Evolutionary conservation across 2,888 invertebrate species (phyloP).

Genomic region (Dusona sp.): DNA sequence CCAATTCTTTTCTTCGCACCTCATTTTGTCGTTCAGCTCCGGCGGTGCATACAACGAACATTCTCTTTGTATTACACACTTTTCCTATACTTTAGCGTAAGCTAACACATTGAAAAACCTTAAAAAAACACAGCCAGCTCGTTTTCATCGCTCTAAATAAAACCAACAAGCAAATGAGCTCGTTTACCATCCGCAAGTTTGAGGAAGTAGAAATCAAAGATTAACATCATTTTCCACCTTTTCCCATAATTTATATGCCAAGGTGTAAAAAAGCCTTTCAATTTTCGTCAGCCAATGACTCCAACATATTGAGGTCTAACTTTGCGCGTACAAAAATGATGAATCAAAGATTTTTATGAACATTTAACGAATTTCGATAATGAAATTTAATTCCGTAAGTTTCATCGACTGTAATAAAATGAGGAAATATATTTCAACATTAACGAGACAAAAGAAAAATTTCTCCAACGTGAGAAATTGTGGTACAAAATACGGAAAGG

Average conservation of each 20-base stretch:
- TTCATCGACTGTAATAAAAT: not conserved
- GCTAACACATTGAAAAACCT: not conserved
- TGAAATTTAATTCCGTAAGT: not conserved
- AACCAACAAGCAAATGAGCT: not conserved
- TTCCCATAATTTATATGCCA: not conserved
- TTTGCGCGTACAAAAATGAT: too few species aligned
- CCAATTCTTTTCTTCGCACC: constrained; percentile 64
- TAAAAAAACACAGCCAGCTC: not conserved
- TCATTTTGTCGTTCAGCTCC: constrained; percentile 52
- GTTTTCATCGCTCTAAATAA: not conserved
- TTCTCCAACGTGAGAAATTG: not conserved
- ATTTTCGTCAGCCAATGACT: not conserved
- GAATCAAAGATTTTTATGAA: not conserved
- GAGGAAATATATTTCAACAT: not conserved
- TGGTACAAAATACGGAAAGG: constrained; percentile 11
- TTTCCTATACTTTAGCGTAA: not conserved
- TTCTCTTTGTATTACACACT: not conserved
- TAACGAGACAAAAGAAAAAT: not conserved
- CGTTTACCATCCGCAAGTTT: not conserved
- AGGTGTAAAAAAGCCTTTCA: not conserved
- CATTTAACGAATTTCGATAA: not conserved
- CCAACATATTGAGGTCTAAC: too few species aligned
- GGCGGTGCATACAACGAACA: not conserved
- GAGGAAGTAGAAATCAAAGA: not conserved
- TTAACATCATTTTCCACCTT: not conserved